phyloP scores from a whole-genome alignment of 2,797 vertebrate genomes.

The Chelonia mydas region DNA sequence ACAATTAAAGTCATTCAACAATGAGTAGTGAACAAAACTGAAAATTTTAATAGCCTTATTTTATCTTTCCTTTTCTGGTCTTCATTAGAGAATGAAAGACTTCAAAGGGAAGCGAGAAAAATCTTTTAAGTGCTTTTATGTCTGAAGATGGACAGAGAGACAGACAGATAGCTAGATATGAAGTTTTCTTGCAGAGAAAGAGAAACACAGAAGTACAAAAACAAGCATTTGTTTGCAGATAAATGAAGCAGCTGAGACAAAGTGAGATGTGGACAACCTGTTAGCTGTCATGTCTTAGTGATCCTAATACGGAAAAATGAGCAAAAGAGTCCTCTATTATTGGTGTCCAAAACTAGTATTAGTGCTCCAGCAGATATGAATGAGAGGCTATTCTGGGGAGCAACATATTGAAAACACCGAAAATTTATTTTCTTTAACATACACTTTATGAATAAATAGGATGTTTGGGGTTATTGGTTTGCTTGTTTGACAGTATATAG shows the following conservation, averaged over 20 bases:
- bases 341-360: background rate
- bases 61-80: constrained; percentile 65
- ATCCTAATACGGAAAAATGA: constrained; percentile 19
- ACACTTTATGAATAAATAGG: background rate
- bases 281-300: constrained; percentile 31
- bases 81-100: constrained; percentile 66
- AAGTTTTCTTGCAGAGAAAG: constrained; percentile 23
- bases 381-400: background rate
- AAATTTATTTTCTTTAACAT: background rate
- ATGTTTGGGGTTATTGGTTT: background rate
- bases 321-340: background rate
- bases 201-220: constrained; percentile 37
- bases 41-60: constrained; percentile 65
- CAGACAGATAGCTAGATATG: constrained; percentile 48
- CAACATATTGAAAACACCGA: background rate
- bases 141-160: constrained; percentile 42
- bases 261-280: background rate
- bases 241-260: constrained; percentile 4
- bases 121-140: constrained; percentile 62
- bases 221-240: background rate
- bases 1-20: constrained; percentile 61
- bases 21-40: constrained; percentile 59
- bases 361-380: background rate
- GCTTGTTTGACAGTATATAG: background rate
- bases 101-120: constrained; percentile 41